These are phyloP conservation scores for Teleiodes luculella DNA, from an alignment of 2,888 invertebrate genomes.

Conservation along the genomic window DNA sequence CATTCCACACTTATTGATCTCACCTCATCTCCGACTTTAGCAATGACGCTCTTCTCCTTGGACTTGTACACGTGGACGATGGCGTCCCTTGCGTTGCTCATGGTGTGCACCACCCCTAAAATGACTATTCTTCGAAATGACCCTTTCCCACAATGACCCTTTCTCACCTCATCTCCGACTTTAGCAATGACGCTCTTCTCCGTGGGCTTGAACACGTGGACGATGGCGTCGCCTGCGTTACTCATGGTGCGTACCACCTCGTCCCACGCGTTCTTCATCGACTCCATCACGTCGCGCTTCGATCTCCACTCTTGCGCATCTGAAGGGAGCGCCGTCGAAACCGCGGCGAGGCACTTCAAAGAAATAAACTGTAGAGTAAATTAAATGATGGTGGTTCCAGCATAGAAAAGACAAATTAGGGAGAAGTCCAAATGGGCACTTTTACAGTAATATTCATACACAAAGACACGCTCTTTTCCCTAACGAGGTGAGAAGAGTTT, in stretches of 20 bases:
- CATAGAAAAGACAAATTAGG: too few relatives aligned
- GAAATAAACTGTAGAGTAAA: too few relatives aligned
- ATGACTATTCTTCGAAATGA: too few relatives aligned
- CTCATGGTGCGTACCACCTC: constrained; percentile 55
- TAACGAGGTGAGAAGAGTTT: too few relatives aligned
- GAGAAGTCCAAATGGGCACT: too few relatives aligned
- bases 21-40: constrained; percentile 38
- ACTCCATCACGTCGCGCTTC: constrained; percentile 62
- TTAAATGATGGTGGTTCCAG: too few relatives aligned
- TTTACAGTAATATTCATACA: too few relatives aligned
- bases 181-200: constrained; percentile 59
- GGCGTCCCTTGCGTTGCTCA: constrained; percentile 60
- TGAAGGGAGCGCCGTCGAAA: constrained; percentile 42
- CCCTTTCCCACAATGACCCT: too few relatives aligned
- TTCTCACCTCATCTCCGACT: constrained; percentile 26
- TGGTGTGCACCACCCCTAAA: constrained; percentile 51
- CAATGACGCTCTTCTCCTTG: constrained; percentile 56
- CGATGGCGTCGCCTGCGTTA: constrained; percentile 62
- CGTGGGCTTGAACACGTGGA: constrained; percentile 64
- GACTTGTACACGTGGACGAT: constrained; percentile 66
- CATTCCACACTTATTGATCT: too few relatives aligned
- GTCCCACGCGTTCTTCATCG: constrained; percentile 61
- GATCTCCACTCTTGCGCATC: not conserved
- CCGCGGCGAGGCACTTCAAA: constrained; percentile 35
- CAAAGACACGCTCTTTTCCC: too few relatives aligned